phyloP scores from a whole-genome alignment of 2,113 vertebrate species.

The Acanthisitta chloris region DNA sequence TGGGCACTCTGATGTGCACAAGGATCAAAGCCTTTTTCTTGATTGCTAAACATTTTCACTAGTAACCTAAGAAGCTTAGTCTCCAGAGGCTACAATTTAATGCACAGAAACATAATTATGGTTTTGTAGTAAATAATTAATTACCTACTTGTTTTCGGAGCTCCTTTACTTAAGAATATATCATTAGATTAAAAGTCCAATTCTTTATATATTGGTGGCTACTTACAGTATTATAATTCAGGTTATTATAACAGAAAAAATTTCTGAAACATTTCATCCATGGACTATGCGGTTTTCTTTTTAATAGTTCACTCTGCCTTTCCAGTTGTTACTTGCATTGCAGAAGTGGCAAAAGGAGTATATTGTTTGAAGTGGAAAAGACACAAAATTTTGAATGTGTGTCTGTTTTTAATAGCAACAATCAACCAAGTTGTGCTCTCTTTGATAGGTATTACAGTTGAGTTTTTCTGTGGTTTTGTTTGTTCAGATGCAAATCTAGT shows the following conservation, averaged over 20 bases:
- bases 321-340: background rate
- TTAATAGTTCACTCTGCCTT: background rate
- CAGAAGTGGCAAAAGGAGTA: background rate
- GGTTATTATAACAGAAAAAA: background rate
- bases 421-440: background rate
- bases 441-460: background rate
- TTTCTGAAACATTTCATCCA: background rate
- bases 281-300: background rate
- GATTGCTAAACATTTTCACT: background rate
- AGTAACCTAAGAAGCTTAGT: background rate
- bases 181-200: background rate
- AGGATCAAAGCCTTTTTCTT: background rate
- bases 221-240: background rate
- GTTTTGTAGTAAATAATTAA: constrained; percentile 46
- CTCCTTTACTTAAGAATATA: background rate
- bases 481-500: background rate
- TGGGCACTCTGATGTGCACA: background rate
- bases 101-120: background rate
- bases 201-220: background rate
- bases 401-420: background rate
- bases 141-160: background rate
- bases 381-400: background rate
- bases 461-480: background rate
- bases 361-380: background rate
- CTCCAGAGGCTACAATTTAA: background rate